Conservation (phyloP, 2,113 vertebrate species). For the Prietella phreatophila region DNA sequence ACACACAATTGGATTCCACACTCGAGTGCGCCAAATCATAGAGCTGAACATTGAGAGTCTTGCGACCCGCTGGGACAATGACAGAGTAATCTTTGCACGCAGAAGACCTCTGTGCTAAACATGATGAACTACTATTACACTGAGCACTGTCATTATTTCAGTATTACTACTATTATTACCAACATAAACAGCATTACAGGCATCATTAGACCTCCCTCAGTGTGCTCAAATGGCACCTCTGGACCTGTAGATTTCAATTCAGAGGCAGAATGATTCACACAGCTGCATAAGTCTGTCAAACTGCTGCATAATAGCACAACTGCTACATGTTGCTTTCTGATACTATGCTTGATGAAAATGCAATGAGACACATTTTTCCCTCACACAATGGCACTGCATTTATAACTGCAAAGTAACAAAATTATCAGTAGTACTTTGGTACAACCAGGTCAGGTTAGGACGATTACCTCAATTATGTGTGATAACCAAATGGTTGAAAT, state of each 20-base stretch:
- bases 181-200: conserved; percentile 53
- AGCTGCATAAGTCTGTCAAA: conserved; percentile 13
- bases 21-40: conserved; percentile 36
- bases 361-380: neutral
- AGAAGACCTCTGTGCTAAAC: conserved; percentile 31
- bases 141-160: conserved; percentile 50
- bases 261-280: conserved; percentile 34
- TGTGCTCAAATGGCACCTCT: conserved; percentile 31
- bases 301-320: neutral
- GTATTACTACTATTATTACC: conserved; percentile 50
- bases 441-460: neutral
- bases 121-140: conserved; percentile 44
- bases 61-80: conserved; percentile 46
- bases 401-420: neutral
- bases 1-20: conserved; percentile 31
- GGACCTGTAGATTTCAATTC: conserved; percentile 40
- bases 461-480: neutral
- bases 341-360: neutral
- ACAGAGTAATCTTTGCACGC: conserved; percentile 46
- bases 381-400: neutral
- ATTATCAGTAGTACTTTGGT: neutral
- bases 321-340: conserved; percentile 10
- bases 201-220: conserved; percentile 44
- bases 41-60: conserved; percentile 38
- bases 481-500: neutral